Evolutionary conservation across 2,797 vertebrate genomes (phyloP), one percentile per base, ranked within the genome.

Genomic region (Sorex maritimensis): DNA sequence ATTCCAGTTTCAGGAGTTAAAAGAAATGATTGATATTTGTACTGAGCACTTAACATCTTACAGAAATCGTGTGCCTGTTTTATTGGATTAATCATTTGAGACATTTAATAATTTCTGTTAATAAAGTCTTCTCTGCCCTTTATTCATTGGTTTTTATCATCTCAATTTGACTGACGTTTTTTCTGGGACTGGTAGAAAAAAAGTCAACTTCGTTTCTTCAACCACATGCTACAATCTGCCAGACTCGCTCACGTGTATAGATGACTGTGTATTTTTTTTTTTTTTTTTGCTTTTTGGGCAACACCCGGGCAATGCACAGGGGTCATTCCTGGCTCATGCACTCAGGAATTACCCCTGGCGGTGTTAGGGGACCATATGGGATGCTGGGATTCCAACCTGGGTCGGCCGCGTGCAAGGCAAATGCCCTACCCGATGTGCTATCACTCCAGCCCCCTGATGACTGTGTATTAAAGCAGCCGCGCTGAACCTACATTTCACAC

Each of bases 11-110:
- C 55, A 58, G 55, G 15, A 58, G 55, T 5, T 58, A 58, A 58
- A 19, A 58, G 55, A 58, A 58, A 5, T 46, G n/a, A 49, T 11
- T 92, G 38, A n/a, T 19, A 72, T 83, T 46, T 44, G 58, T 72
- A 71, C 86, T 15, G 68, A 46, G 19, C 46, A n/a, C 52, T 81
- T 87, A 77, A 46, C 34, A 58, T 89, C 78, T 78, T 81, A 79
- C 9, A 71, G 4, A 90, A 49, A 15, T 38, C 10, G 69, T 13
- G n/a, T 1, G 5, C 19, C 1, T 26, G 74, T 61, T 81, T 58
- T 17, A 17, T 58, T 58, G 17, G 55, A 58, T 58, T 58, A 49
- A 49, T 49, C 46, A 19, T 58, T 19, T 58, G 34, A 34, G 5
- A 58, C 17, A 77, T 61, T 93, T 73, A 23, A 81, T 78, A 71